These are phyloP conservation scores for Zaprionus ghesquierei DNA, from an alignment of 1,140 invertebrate genomes.

Conservation along the genomic window DNA sequence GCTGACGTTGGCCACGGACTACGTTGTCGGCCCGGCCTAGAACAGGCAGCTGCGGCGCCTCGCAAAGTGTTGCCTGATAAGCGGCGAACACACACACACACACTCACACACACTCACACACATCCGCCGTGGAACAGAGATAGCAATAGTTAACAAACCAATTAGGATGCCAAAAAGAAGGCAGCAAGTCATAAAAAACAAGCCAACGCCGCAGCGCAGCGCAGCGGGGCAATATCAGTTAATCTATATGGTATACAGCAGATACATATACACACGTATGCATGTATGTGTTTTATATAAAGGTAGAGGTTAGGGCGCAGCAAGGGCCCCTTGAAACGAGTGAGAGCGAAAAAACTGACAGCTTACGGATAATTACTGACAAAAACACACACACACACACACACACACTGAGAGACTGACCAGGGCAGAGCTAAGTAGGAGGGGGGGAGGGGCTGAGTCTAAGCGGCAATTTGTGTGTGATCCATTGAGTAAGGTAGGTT, in stretches of 20 bases:
- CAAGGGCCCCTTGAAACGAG: slow-evolving; percentile 13
- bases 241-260: slow-evolving; percentile 55
- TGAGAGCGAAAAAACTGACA: slow-evolving; percentile 78
- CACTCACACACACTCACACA: background rate
- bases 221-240: slow-evolving; percentile 50
- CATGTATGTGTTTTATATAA: background rate
- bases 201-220: slow-evolving; percentile 24
- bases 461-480: slow-evolving; percentile 74
- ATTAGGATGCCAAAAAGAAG: slow-evolving; percentile 74
- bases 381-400: slow-evolving; percentile 48
- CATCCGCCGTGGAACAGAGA: background rate
- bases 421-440: too few species aligned
- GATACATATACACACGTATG: background rate
- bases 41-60: slow-evolving; percentile 39
- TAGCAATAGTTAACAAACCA: slow-evolving; percentile 77
- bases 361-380: slow-evolving; percentile 80
- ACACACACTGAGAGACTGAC: background rate
- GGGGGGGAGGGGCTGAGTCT: slow-evolving; percentile 9
- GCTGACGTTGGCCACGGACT: slow-evolving; percentile 19
- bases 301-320: slow-evolving; percentile 27
- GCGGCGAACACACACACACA: slow-evolving; percentile 18
- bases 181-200: slow-evolving; percentile 66
- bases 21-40: slow-evolving; percentile 47
- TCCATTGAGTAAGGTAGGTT: slow-evolving; percentile 68
- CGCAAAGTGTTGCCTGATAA: slow-evolving; percentile 74